Base-by-base conservation (phyloP, 2,888 invertebrate genomes). In the Dicycla oo region DNA sequence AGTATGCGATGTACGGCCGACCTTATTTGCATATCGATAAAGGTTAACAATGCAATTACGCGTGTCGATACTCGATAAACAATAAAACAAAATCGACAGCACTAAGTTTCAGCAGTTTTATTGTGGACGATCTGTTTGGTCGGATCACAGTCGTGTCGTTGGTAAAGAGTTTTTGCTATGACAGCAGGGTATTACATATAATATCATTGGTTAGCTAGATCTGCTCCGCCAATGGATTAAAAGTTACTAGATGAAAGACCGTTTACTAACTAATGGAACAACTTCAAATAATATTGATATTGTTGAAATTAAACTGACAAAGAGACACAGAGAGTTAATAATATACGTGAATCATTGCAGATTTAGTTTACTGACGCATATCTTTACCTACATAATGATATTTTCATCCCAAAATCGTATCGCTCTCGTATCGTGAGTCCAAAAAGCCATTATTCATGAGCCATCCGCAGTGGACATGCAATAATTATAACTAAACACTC, bases 1-100 rank as follows among this genome's bases (percentile, higher is more conserved):
- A 78, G 74, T 73, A 82, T 83, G 72, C 79, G 63, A 26, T 61
- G 72, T 75, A 65, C 73, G 63, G 18, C 70, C 70, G 49, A 49
- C 69, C 74, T 69, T 81, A 91, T 90, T 89, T 90, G 87, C 91
- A 91, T 89, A 85, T 84, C 83, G 80, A 81, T 80, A 91, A 90
- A 91, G 90, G 92, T 90, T 88, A 91, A 88, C 90, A 87, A 87
- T 89, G 90, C 90, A 89, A 90, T 91, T 90, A 91, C 81, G 75
- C 72, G 73, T 88, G 86, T 85, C 87, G 87, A 88, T 90, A 88
- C 83, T 86, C 87, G 81, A 88, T 90, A 87, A 88, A 90, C 88
- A 88, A 88, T 86, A 86, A 88, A 86, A 84, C 82, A 84, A 86
- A 89, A 85, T 81, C 83, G 83, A 80, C 83, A 82, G 60, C 65